A percentile compares a stretch with the other conserved stretches of the same genome.
These are phyloP conservation scores for Hyla sarda DNA, from an alignment of 2,113 vertebrate genomes.

Conservation along the genomic window DNA sequence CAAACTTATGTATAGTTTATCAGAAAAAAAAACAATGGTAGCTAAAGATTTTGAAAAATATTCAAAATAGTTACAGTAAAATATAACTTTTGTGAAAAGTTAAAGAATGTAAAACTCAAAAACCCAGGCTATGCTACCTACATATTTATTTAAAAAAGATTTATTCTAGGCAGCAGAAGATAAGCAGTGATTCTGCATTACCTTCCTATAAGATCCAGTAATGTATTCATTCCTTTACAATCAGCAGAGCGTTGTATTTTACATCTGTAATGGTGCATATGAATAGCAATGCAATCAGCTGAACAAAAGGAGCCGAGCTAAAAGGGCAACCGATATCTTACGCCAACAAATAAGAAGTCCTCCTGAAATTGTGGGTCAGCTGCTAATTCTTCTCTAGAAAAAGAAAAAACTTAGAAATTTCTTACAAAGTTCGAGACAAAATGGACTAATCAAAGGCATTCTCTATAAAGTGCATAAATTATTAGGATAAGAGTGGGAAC, in stretches of 20 bases:
- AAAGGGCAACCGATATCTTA: conserved; percentile 12
- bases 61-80: background rate
- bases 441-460: conserved; percentile 41
- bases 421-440: conserved; percentile 35
- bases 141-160: background rate
- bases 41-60: background rate
- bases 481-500: conserved; percentile 21
- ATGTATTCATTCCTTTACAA: conserved; percentile 47
- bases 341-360: conserved; percentile 41
- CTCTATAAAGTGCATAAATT: conserved; percentile 43
- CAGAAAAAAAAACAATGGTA: background rate
- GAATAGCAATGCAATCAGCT: conserved; percentile 55
- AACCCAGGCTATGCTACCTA: background rate
- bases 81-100: background rate
- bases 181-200: background rate
- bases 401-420: conserved; percentile 14
- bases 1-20: background rate
- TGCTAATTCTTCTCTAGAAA: conserved; percentile 29
- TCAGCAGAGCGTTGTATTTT: conserved; percentile 33
- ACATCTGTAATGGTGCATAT: conserved; percentile 37
- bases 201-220: conserved; percentile 41
- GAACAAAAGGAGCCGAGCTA: conserved; percentile 2
- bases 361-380: conserved; percentile 47
- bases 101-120: background rate
- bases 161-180: background rate